Percentiles rank a stretch among this genome's conserved stretches.
Evolutionary conservation across 2,797 vertebrate species (phyloP).

Genomic region (Poeciliopsis presidionis): DNA sequence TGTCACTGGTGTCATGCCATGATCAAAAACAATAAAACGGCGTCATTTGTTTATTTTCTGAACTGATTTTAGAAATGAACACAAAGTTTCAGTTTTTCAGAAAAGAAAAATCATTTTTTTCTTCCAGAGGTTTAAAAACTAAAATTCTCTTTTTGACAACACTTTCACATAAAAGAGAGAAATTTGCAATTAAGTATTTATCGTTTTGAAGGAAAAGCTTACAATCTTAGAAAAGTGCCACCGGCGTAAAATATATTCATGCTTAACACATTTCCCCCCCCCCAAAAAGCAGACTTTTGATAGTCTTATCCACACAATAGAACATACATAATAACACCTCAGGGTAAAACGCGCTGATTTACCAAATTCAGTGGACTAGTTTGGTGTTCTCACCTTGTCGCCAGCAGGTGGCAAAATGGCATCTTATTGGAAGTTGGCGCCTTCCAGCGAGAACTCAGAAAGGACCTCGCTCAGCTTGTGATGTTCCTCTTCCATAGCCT

Average conservation of each 20-base stretch:
- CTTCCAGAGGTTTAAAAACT: not conserved
- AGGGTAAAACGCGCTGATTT: not conserved
- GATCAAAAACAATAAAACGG: not conserved
- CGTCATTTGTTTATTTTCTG: not conserved
- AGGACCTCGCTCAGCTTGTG: constrained; percentile 78
- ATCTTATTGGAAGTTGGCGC: constrained; percentile 75
- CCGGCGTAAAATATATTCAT: not conserved
- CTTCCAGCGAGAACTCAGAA: constrained; percentile 76
- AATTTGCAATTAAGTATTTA: not conserved
- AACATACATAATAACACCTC: not conserved
- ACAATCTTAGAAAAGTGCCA: not conserved
- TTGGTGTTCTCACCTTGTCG: constrained; percentile 53
- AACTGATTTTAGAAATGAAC: not conserved
- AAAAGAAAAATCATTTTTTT: not conserved
- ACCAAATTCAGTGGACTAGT: not conserved
- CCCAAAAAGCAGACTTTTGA: not conserved
- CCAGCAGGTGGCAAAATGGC: constrained; percentile 65
- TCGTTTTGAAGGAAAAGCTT: not conserved
- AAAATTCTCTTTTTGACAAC: not conserved
- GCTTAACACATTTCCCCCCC: not conserved
- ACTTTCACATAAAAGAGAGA: not conserved
- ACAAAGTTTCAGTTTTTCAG: not conserved
- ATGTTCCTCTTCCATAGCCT: constrained; percentile 81
- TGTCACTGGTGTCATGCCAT: not conserved
- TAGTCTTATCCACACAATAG: not conserved